Evolutionary conservation across 2,797 vertebrate genomes (phyloP).

Genomic region (Ara ararauna): DNA sequence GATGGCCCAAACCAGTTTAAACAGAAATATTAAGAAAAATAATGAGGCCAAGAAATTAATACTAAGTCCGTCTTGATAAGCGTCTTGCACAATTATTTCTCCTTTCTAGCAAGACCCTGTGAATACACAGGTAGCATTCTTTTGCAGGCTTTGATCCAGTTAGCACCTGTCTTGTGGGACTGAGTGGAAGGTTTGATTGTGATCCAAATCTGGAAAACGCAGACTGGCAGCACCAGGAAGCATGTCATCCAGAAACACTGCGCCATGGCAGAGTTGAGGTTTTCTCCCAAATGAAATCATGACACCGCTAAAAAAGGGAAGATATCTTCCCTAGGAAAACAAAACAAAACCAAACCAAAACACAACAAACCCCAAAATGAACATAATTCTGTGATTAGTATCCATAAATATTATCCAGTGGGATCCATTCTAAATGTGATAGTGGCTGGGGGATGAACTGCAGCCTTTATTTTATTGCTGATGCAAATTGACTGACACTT

Average conservation of each 20-base stretch:
- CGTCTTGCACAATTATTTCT: not conserved
- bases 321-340: accelerated
- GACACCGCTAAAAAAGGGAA: not conserved
- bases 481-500: not conserved
- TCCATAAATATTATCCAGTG: not conserved
- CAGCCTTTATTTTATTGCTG: not conserved
- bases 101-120: not conserved
- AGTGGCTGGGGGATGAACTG: not conserved
- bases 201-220: not conserved
- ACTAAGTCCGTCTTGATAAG: not conserved
- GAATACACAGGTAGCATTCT: not conserved
- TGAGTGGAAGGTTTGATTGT: not conserved
- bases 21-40: not conserved
- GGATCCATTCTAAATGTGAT: not conserved
- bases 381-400: not conserved
- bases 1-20: not conserved
- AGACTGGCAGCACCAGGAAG: not conserved
- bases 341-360: not conserved
- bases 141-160: not conserved
- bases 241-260: not conserved
- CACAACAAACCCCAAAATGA: not conserved
- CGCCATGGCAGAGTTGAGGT: not conserved
- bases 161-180: not conserved
- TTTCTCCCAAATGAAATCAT: not conserved
- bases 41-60: not conserved